Conservation (phyloP, 2,797 vertebrate genomes). For the Emys orbicularis region DNA sequence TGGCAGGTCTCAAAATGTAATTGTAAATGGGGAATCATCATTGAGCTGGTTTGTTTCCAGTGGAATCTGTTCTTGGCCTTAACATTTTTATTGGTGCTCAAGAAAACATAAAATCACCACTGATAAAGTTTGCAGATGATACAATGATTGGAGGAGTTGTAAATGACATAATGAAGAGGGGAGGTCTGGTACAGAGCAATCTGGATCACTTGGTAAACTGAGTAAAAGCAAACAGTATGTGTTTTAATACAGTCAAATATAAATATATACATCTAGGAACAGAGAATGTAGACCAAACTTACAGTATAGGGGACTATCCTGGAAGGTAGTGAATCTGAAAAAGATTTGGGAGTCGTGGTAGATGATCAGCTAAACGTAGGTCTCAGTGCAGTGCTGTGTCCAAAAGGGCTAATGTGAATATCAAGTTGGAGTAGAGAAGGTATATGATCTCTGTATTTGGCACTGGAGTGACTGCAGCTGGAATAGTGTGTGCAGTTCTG, state of each 20-base stretch:
- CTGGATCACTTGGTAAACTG: not conserved
- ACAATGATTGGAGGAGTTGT: too few relatives aligned
- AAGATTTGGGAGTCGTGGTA: not conserved
- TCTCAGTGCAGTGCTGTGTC: not conserved
- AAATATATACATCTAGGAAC: not conserved
- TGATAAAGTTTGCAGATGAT: not conserved
- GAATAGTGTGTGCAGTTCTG: not conserved
- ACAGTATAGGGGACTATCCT: not conserved
- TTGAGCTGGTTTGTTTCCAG: not conserved
- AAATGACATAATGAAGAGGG: not conserved
- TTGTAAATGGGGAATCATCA: not conserved
- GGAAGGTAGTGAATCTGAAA: not conserved
- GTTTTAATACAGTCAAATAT: not conserved
- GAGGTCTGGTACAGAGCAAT: not conserved
- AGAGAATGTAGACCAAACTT: not conserved
- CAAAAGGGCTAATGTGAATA: not conserved
- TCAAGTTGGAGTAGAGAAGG: not conserved
- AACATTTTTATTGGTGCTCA: not conserved
- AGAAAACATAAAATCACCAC: not conserved
- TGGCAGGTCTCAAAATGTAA: not conserved
- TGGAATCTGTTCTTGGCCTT: not conserved
- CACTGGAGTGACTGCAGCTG: not conserved
- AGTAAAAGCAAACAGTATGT: not conserved
- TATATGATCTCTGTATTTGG: not conserved
- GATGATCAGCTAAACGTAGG: not conserved